phyloP scores from a whole-genome alignment of 2,113 vertebrate species.

The Hypomesus transpacificus region DNA sequence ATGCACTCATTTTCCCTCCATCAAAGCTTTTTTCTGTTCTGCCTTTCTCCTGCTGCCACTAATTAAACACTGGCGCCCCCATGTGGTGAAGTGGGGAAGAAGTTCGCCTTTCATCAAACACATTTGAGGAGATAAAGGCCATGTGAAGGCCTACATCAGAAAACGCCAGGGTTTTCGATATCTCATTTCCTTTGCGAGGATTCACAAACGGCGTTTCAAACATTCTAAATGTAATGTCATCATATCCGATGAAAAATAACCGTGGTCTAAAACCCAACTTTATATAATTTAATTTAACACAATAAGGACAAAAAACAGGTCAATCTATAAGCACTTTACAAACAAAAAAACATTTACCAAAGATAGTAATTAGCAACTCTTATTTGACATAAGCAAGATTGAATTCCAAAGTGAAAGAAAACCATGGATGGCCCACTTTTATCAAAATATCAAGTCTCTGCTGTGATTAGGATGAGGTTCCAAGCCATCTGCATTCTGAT shows the following conservation, averaged over 20 bases:
- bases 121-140: too few relatives aligned
- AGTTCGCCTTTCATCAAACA: too few relatives aligned
- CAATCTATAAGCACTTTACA: constrained; percentile 78
- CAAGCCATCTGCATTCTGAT: constrained; percentile 82
- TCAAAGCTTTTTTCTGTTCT: too few relatives aligned
- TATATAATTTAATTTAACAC: constrained; percentile 28
- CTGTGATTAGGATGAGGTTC: constrained; percentile 78
- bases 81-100: constrained; percentile 8
- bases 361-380: constrained; percentile 62
- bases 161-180: too few relatives aligned
- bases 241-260: too few relatives aligned
- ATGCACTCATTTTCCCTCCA: neutral
- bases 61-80: constrained; percentile 11
- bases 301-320: constrained; percentile 72
- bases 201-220: too few relatives aligned
- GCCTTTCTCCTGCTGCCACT: neutral
- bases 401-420: too few relatives aligned
- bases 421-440: too few relatives aligned
- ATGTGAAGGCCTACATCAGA: too few relatives aligned
- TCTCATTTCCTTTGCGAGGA: too few relatives aligned
- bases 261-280: neutral
- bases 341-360: constrained; percentile 80
- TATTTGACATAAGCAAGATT: too few relatives aligned
- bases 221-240: too few relatives aligned
- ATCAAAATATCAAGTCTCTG: constrained; percentile 68